Percentiles rank a stretch among this genome's conserved stretches.
Conservation (phyloP, 2,888 invertebrate genomes). For the Busseola fusca region DNA sequence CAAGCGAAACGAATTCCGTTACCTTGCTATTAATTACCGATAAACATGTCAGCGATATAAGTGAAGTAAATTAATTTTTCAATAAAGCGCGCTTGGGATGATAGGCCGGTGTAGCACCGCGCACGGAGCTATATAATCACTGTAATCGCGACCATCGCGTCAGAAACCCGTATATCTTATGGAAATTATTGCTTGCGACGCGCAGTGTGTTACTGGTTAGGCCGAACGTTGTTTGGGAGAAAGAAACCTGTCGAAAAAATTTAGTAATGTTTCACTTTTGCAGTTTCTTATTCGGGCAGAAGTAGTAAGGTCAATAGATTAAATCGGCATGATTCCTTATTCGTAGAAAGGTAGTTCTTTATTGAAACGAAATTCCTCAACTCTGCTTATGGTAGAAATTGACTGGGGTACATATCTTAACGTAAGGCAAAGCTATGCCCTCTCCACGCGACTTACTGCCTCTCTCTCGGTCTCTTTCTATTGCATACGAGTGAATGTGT, state of each 20-base stretch:
- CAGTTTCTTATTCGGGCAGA: background rate
- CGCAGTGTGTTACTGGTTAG: conserved; percentile 31
- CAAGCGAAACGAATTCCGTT: conserved; percentile 32
- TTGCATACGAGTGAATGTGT: background rate
- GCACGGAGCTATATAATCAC: conserved; percentile 60
- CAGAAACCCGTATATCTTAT: conserved; percentile 63
- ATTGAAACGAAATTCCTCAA: background rate
- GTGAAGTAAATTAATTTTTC: conserved; percentile 57
- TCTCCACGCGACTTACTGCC: background rate
- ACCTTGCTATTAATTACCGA: conserved; percentile 36
- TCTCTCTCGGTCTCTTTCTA: background rate
- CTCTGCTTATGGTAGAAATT: background rate
- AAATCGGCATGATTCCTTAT: background rate
- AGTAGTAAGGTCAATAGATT: background rate
- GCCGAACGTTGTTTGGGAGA: conserved; percentile 24
- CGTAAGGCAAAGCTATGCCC: background rate
- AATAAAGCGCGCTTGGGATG: conserved; percentile 49
- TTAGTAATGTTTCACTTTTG: background rate
- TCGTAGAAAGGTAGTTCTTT: no score
- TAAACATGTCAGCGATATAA: conserved; percentile 53
- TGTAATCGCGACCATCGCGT: conserved; percentile 63
- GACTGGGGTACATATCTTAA: background rate
- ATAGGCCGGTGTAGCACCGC: conserved; percentile 46
- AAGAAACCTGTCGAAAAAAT: background rate
- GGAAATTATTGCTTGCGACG: conserved; percentile 53